Evolutionary conservation across 2,797 vertebrate genomes (phyloP).

Genomic region (Lutra lutra): DNA sequence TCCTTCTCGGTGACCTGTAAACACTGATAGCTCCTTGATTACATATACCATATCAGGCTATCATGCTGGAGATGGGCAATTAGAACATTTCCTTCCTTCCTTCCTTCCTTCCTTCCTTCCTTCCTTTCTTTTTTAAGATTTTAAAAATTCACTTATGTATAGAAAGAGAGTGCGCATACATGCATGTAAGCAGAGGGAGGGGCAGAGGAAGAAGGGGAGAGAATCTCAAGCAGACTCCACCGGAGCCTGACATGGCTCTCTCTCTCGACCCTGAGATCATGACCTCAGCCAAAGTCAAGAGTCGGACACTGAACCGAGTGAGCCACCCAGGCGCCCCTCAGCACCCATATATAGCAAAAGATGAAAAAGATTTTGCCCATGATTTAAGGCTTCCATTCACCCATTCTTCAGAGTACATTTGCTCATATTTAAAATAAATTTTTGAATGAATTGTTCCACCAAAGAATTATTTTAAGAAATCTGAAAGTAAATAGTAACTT

Average conservation of each 20-base stretch:
- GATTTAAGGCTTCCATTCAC: not conserved
- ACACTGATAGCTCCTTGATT: not conserved
- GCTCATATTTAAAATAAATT: constrained; percentile 19
- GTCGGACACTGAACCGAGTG: not conserved
- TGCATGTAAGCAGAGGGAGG: not conserved
- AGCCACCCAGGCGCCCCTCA: not conserved
- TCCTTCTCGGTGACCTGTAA: not conserved
- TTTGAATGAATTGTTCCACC: not conserved
- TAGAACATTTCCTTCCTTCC: not conserved
- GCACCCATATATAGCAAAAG: not conserved
- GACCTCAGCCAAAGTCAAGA: not conserved
- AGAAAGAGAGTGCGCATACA: not conserved
- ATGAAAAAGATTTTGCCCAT: not conserved
- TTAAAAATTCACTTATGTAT: not conserved
- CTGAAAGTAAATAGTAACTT: constrained; percentile 46
- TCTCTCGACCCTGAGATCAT: not conserved
- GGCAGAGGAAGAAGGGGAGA: not conserved
- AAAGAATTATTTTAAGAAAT: constrained; percentile 48
- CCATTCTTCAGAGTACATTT: not conserved
- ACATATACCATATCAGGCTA: not conserved
- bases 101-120: not conserved
- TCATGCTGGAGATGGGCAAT: not conserved
- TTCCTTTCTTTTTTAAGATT: not conserved
- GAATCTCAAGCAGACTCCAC: not conserved
- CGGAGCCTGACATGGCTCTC: not conserved